A percentile compares a stretch with the other conserved stretches of the same genome.
phyloP scores from a whole-genome alignment of 2,888 invertebrate species.

The Apocheima hispidaria region DNA sequence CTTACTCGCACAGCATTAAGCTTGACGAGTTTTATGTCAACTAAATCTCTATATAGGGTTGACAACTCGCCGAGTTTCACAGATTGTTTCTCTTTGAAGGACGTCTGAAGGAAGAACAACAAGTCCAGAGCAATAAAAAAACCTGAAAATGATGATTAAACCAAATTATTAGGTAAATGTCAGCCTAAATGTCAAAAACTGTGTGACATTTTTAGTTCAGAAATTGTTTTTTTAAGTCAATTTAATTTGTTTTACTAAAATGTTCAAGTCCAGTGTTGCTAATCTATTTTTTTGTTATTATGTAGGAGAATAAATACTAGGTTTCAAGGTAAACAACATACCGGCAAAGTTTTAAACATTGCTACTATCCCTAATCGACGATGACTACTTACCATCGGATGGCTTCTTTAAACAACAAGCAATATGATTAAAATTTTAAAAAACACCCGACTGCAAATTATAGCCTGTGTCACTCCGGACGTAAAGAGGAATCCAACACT shows the following conservation, averaged over 20 bases:
- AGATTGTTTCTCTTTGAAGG: background rate
- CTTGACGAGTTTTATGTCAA: slow-evolving; percentile 23
- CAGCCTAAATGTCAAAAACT: background rate
- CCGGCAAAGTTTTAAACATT: too few relatives aligned
- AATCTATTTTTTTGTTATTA: too few relatives aligned
- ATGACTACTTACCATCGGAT: too few relatives aligned
- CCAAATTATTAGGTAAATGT: slow-evolving; percentile 1
- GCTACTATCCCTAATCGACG: too few relatives aligned
- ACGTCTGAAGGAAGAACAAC: background rate
- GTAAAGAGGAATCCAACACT: too few relatives aligned
- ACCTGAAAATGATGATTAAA: background rate
- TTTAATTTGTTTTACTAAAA: too few relatives aligned
- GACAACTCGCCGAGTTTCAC: background rate
- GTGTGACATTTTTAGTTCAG: slow-evolving; percentile 6
- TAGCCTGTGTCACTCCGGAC: too few relatives aligned
- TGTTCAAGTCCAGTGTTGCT: background rate
- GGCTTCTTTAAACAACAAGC: too few relatives aligned
- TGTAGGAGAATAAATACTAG: too few relatives aligned
- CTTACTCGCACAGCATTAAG: slow-evolving; percentile 6
- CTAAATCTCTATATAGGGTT: slow-evolving; percentile 14
- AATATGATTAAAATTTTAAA: too few relatives aligned
- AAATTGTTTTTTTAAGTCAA: background rate
- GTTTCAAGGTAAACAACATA: too few relatives aligned
- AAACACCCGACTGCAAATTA: too few relatives aligned
- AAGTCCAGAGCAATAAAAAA: background rate